Conservation (phyloP, 2,888 invertebrate genomes). For the Nomada fabriciana region DNA sequence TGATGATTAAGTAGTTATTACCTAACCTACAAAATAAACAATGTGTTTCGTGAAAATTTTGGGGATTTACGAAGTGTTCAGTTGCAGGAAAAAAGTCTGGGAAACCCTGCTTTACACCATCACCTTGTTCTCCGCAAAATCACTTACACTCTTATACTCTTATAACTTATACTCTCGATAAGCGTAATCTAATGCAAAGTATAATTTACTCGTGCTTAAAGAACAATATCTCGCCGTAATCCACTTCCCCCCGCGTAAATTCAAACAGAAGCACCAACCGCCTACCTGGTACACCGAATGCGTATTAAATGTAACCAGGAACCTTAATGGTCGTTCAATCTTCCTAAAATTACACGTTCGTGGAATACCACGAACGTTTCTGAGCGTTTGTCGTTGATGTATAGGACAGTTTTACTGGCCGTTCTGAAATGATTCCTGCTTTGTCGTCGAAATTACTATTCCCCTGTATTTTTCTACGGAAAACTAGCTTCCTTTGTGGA, state of each 20-base stretch:
- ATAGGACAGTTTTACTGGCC: constrained; percentile 27
- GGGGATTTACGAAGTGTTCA: too few species aligned
- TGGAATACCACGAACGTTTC: background rate
- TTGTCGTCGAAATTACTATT: constrained; percentile 26
- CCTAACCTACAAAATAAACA: too few species aligned
- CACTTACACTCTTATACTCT: too few species aligned
- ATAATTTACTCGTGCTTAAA: constrained; percentile 5
- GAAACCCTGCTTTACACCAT: background rate
- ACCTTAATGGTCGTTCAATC: constrained; percentile 31
- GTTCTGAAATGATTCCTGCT: constrained; percentile 22
- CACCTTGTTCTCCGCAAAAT: background rate
- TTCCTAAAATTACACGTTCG: constrained; percentile 23
- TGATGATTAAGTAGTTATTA: too few species aligned
- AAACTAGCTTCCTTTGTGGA: background rate
- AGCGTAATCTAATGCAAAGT: background rate
- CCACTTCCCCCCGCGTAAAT: constrained; percentile 1
- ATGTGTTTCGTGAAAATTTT: too few species aligned
- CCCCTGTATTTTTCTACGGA: constrained; percentile 24
- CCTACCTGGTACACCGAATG: background rate
- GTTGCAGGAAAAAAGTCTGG: too few species aligned
- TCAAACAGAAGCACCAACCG: background rate
- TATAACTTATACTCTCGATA: constrained; percentile 1
- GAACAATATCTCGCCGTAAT: constrained; percentile 15
- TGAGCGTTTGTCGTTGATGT: constrained; percentile 32
- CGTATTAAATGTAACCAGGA: constrained; percentile 13